A percentile compares a stretch with the other conserved stretches of the same genome.
These are phyloP conservation scores for Cassiopea xamachana DNA, from an alignment of 30 jellyfish, hydroid and myxozoan species.

Conservation along the genomic window DNA sequence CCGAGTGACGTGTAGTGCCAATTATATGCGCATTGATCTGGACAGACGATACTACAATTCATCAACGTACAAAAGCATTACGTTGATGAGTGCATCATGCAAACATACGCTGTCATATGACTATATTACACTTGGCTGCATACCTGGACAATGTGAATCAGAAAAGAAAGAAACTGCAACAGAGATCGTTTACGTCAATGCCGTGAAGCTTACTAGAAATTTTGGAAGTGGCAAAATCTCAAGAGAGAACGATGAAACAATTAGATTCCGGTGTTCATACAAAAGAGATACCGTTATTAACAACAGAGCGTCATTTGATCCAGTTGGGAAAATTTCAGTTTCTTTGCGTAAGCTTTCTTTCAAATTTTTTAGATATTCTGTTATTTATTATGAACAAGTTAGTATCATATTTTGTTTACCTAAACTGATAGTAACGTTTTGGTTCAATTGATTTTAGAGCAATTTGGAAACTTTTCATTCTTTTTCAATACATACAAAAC, in stretches of 20 bases:
- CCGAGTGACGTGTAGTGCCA: slow-evolving; percentile 7
- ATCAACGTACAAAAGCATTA: background rate
- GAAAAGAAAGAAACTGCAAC: background rate
- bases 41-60: slow-evolving; percentile 26
- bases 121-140: slow-evolving; percentile 4
- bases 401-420: no score
- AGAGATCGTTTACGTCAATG: slow-evolving; percentile 5
- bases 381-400: no score
- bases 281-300: background rate
- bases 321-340: background rate
- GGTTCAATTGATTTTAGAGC: background rate
- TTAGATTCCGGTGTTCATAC: background rate
- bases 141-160: slow-evolving; percentile 3
- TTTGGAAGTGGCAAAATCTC: background rate
- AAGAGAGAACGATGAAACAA: background rate
- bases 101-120: background rate
- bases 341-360: background rate
- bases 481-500: background rate
- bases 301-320: background rate
- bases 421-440: background rate
- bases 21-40: slow-evolving; percentile 21
- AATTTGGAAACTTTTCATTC: slow-evolving; percentile 9
- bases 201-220: background rate
- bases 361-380: background rate
- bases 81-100: background rate